phyloP scores from a whole-genome alignment of 2,113 vertebrate species.

The Megaleporinus macrocephalus region DNA sequence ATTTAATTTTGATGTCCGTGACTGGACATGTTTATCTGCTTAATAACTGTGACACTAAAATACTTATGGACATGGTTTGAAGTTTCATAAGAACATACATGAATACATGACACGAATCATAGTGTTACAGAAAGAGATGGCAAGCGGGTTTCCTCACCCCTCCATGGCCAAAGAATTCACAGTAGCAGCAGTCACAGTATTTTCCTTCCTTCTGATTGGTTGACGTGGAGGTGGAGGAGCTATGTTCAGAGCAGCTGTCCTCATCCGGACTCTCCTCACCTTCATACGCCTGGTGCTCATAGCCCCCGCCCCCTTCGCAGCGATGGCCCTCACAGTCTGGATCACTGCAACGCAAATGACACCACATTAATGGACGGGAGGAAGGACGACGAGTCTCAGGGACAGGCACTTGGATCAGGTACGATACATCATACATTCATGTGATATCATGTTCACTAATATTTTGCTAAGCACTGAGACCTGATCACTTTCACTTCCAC shows the following conservation, averaged over 20 bases:
- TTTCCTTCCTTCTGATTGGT: conserved; percentile 99
- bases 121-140: too few species aligned
- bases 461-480: too few species aligned
- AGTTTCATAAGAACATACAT: too few species aligned
- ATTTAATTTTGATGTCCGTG: too few species aligned
- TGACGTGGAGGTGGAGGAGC: conserved; percentile 98
- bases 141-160: conserved; percentile 82
- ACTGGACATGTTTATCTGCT: too few species aligned
- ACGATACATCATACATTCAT: too few species aligned
- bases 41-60: too few species aligned
- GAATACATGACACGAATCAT: too few species aligned
- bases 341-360: conserved; percentile 76
- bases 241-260: conserved; percentile 98
- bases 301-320: conserved; percentile 88
- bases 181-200: conserved; percentile 99
- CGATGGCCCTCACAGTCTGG: conserved; percentile 96
- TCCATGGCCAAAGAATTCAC: conserved; percentile 98
- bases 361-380: not conserved
- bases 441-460: too few species aligned
- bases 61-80: too few species aligned
- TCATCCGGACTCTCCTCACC: conserved; percentile 96
- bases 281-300: conserved; percentile 90
- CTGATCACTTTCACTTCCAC: too few species aligned
- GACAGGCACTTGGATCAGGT: not conserved
- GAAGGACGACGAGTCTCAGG: too few species aligned